Evolutionary conservation across 2,113 vertebrate genomes (phyloP).

Genomic region (Piaya cayana): DNA sequence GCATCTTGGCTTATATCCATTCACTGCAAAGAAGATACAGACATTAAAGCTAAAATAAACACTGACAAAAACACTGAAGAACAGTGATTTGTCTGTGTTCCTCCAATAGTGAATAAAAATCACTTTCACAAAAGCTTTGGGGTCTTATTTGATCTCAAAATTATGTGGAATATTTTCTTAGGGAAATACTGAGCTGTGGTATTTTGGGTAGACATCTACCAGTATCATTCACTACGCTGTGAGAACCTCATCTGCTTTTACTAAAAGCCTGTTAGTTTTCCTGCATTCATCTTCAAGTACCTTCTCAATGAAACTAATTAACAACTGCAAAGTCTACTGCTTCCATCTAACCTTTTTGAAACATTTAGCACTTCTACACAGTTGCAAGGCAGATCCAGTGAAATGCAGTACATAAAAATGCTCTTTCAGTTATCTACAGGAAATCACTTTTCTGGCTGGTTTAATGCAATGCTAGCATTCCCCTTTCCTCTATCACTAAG

Average conservation of each 20-base stretch:
- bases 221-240: not conserved
- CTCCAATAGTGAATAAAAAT: not conserved
- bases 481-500: not conserved
- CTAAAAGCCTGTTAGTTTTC: not conserved
- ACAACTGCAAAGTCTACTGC: not conserved
- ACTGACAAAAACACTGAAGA: not conserved
- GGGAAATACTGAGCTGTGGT: not conserved
- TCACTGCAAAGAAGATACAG: not conserved
- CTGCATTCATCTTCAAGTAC: not conserved
- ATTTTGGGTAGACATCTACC: not conserved
- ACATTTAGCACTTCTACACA: not conserved
- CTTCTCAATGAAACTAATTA: constrained; percentile 1
- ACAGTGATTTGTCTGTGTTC: not conserved
- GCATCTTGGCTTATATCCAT: not conserved
- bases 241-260: not conserved
- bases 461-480: not conserved
- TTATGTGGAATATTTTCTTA: not conserved
- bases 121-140: not conserved
- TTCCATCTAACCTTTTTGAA: not conserved
- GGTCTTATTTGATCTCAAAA: not conserved
- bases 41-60: not conserved
- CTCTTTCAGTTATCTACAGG: not conserved
- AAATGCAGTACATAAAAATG: not conserved
- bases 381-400: not conserved
- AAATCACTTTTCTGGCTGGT: not conserved